phyloP scores from a whole-genome alignment of 1,140 invertebrate species.

The Drosophila pallidifrons region DNA sequence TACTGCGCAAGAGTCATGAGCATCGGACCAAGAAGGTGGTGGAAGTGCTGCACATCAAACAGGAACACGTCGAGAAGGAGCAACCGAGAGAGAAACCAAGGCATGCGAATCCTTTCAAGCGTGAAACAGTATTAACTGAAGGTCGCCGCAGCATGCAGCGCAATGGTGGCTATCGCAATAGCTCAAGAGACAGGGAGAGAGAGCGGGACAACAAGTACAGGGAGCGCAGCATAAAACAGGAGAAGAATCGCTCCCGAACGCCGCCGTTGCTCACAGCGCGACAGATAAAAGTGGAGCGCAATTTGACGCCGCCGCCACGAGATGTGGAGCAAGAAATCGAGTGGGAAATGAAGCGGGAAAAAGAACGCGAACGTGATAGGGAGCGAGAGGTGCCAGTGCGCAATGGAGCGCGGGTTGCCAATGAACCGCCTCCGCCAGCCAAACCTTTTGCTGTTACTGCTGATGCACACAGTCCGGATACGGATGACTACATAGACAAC shows the following conservation, averaged over 20 bases:
- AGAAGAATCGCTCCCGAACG: slow-evolving; percentile 53
- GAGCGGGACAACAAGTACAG: slow-evolving; percentile 29
- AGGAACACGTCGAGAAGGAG: slow-evolving; percentile 30
- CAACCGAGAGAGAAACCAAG: slow-evolving; percentile 12
- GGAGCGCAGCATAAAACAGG: slow-evolving; percentile 53
- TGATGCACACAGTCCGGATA: slow-evolving; percentile 74
- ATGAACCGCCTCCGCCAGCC: slow-evolving; percentile 45
- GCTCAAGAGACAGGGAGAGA: slow-evolving; percentile 19
- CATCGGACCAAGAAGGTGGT: slow-evolving; percentile 50
- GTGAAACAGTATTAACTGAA: slow-evolving; percentile 67
- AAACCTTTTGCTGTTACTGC: not conserved
- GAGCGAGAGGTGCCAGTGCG: slow-evolving; percentile 37
- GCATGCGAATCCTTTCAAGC: slow-evolving; percentile 58
- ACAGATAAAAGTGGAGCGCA: slow-evolving; percentile 58
- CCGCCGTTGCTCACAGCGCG: slow-evolving; percentile 37
- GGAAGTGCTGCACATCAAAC: slow-evolving; percentile 43
- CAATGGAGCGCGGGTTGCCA: slow-evolving; percentile 53
- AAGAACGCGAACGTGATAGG: too few relatives aligned
- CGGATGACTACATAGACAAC: slow-evolving; percentile 82
- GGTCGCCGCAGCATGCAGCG: slow-evolving; percentile 9
- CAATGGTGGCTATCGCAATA: not conserved
- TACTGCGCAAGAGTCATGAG: slow-evolving; percentile 61
- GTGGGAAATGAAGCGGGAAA: not conserved
- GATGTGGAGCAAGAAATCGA: not conserved
- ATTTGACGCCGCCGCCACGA: slow-evolving; percentile 46